phyloP scores from a whole-genome alignment of 1,140 invertebrate genomes.

The Whitmania pigra region DNA sequence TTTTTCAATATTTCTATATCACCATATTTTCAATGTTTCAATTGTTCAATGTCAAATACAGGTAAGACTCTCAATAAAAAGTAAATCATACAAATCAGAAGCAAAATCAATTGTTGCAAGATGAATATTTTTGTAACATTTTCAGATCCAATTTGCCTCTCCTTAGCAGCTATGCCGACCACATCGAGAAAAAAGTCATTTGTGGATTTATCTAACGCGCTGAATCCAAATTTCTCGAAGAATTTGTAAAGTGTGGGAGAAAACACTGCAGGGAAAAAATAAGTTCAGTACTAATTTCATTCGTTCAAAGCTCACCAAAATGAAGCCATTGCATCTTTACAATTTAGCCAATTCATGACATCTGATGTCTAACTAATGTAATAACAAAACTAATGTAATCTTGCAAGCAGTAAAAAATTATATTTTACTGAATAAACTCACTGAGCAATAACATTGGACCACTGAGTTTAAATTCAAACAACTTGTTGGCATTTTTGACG shows the following conservation, averaged over 20 bases:
- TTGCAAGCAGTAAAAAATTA: not conserved
- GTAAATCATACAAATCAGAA: no score
- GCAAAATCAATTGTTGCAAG: not conserved
- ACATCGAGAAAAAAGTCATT: not conserved
- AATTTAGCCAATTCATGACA: not conserved
- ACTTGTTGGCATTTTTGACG: conserved; percentile 30
- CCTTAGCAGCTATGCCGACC: not conserved
- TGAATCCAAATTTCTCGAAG: not conserved
- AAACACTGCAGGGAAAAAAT: conserved; percentile 2
- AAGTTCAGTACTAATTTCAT: not conserved
- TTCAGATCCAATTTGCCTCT: not conserved
- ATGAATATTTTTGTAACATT: not conserved
- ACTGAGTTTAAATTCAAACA: conserved; percentile 25
- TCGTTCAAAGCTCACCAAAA: no score
- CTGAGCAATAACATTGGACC: conserved; percentile 11
- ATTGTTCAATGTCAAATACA: no score
- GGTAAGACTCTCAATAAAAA: no score
- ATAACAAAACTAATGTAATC: not conserved
- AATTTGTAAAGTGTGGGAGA: conserved; percentile 7
- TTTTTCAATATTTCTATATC: no score
- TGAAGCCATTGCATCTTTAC: no score
- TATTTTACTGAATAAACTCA: not conserved
- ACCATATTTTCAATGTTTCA: no score
- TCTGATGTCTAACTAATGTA: not conserved
- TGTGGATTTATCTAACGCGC: conserved; percentile 2